phyloP scores from a whole-genome alignment of 2,797 vertebrate species.

The Glossophaga mutica region DNA sequence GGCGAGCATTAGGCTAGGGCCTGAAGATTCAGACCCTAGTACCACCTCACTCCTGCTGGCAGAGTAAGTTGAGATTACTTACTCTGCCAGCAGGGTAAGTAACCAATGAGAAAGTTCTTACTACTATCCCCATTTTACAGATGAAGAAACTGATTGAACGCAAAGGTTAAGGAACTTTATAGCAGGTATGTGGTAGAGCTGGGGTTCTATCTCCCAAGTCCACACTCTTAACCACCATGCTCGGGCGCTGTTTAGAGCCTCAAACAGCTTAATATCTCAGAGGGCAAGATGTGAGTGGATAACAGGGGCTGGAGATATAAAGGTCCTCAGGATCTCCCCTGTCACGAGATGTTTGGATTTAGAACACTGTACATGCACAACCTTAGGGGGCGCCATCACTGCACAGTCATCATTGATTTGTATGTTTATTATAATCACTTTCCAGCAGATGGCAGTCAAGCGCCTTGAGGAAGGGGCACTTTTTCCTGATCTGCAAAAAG shows the following conservation, averaged over 20 bases:
- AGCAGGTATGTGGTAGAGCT: neutral
- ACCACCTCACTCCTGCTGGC: neutral
- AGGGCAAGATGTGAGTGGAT: neutral
- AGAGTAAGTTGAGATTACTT: too few species aligned
- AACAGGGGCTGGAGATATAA: accelerated
- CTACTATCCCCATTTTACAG: neutral
- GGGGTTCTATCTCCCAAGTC: neutral
- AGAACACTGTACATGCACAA: neutral
- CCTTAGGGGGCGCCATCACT: neutral
- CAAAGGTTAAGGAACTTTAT: neutral
- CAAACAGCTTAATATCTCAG: neutral
- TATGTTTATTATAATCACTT: neutral
- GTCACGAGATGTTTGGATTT: neutral
- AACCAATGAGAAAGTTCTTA: neutral
- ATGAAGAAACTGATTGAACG: neutral
- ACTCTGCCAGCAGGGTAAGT: too few species aligned
- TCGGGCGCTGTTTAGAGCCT: neutral
- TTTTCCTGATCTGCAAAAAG: neutral
- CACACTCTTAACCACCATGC: neutral
- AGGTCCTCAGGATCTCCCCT: neutral
- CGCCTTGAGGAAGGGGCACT: neutral
- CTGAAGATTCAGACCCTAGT: neutral
- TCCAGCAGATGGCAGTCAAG: conserved; percentile 64
- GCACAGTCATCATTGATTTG: neutral
- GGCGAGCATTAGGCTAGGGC: neutral